Percentiles rank a stretch among this genome's conserved stretches.
phyloP scores from a whole-genome alignment of 2,888 invertebrate species.

The Tigriopus californicus region DNA sequence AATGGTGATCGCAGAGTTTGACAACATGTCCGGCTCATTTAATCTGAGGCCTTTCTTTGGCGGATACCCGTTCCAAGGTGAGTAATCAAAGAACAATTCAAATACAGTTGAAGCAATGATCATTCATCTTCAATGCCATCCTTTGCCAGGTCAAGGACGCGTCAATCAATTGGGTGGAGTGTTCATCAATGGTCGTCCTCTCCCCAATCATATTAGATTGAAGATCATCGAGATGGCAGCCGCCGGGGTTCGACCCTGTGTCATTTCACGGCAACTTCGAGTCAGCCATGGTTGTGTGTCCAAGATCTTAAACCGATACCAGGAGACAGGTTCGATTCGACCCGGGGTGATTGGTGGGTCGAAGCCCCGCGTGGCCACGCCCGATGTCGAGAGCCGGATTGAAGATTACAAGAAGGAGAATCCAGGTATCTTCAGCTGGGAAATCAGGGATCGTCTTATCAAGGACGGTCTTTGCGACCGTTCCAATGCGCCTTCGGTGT shows the following conservation, averaged over 20 bases:
- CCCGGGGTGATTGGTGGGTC: slow-evolving; percentile 88
- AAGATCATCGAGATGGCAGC: slow-evolving; percentile 95
- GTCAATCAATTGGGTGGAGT: slow-evolving; percentile 94
- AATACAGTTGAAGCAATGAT: too few species aligned
- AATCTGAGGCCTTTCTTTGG: slow-evolving; percentile 13
- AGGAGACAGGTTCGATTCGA: slow-evolving; percentile 84
- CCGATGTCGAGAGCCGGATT: slow-evolving; percentile 76
- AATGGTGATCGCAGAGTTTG: too few species aligned
- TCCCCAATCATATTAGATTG: slow-evolving; percentile 86
- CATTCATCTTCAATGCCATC: too few species aligned
- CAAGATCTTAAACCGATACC: slow-evolving; percentile 84
- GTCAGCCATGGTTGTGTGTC: slow-evolving; percentile 97
- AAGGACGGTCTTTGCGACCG: slow-evolving; percentile 35
- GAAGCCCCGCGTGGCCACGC: slow-evolving; percentile 73
- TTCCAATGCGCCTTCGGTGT: slow-evolving; percentile 27
- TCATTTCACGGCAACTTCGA: slow-evolving; percentile 79
- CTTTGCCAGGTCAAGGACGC: slow-evolving; percentile 61
- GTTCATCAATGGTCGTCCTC: slow-evolving; percentile 89
- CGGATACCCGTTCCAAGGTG: slow-evolving; percentile 16
- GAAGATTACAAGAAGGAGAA: slow-evolving; percentile 78
- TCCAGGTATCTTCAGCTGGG: slow-evolving; percentile 86
- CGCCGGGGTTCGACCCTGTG: slow-evolving; percentile 79
- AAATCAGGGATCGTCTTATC: slow-evolving; percentile 77
- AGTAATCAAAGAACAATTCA: neutral
- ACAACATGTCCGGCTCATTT: too few species aligned